phyloP scores from a whole-genome alignment of 2,113 vertebrate genomes.

The Gallinago paraguaiae region DNA sequence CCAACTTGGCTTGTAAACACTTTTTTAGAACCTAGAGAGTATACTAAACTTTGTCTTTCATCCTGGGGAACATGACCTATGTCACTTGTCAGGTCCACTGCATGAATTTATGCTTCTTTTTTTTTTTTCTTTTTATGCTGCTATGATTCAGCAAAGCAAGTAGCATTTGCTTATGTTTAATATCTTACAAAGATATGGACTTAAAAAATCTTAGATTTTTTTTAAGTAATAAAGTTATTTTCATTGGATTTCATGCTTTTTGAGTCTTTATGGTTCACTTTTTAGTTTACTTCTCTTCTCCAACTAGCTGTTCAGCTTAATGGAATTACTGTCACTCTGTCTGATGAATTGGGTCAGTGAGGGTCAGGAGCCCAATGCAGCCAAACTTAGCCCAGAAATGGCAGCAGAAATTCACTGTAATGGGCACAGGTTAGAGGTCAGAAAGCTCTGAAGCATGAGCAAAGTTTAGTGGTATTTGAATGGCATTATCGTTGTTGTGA shows the following conservation, averaged over 20 bases:
- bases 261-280: not conserved
- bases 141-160: not conserved
- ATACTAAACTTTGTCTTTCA: not conserved
- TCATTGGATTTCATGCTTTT: not conserved
- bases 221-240: not conserved
- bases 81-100: not conserved
- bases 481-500: not conserved
- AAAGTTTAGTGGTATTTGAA: slow-evolving; percentile 20
- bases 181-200: not conserved
- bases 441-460: not conserved
- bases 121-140: not conserved
- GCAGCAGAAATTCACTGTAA: not conserved
- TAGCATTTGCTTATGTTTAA: not conserved
- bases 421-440: not conserved
- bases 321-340: not conserved
- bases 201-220: not conserved
- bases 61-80: not conserved
- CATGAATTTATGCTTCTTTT: not conserved
- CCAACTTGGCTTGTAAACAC: not conserved
- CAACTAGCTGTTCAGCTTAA: not conserved
- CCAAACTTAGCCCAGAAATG: not conserved
- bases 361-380: not conserved
- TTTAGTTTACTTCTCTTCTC: not conserved
- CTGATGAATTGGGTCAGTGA: not conserved
- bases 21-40: not conserved